Conservation (phyloP, 2,888 invertebrate species). For the Trichogramma evanescens region DNA sequence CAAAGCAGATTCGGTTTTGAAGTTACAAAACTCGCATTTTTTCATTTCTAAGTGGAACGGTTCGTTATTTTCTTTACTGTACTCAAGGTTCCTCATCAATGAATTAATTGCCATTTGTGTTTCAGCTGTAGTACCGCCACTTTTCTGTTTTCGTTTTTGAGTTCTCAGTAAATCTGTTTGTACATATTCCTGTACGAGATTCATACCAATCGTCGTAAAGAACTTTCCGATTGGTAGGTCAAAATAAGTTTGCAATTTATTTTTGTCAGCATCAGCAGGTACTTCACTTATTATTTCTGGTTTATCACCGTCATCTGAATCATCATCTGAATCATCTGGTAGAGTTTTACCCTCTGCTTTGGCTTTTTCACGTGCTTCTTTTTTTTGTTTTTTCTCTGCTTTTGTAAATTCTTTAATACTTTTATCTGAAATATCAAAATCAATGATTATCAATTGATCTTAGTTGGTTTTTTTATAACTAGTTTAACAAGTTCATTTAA, state of each 20-base stretch:
- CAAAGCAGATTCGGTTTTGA: constrained; percentile 78
- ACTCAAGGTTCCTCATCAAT: constrained; percentile 75
- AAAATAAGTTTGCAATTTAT: constrained; percentile 66
- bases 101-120: constrained; percentile 75
- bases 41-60: constrained; percentile 68
- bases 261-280: constrained; percentile 32
- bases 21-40: constrained; percentile 83
- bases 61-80: constrained; percentile 78
- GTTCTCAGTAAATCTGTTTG: constrained; percentile 85
- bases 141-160: constrained; percentile 76
- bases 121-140: constrained; percentile 59
- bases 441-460: background rate
- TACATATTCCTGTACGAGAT: constrained; percentile 85
- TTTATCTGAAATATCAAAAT: constrained; percentile 42
- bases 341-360: constrained; percentile 38
- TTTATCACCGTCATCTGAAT: constrained; percentile 40
- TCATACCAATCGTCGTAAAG: constrained; percentile 84
- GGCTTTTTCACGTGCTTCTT: constrained; percentile 26
- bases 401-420: constrained; percentile 58
- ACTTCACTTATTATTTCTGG: constrained; percentile 33
- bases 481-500: background rate
- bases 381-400: constrained; percentile 46
- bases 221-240: constrained; percentile 83
- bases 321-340: constrained; percentile 41
- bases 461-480: background rate